A percentile compares a stretch with the other conserved stretches of the same genome.
These are phyloP conservation scores for Drosophila bocqueti DNA, from an alignment of 1,140 invertebrate genomes.

Conservation along the genomic window DNA sequence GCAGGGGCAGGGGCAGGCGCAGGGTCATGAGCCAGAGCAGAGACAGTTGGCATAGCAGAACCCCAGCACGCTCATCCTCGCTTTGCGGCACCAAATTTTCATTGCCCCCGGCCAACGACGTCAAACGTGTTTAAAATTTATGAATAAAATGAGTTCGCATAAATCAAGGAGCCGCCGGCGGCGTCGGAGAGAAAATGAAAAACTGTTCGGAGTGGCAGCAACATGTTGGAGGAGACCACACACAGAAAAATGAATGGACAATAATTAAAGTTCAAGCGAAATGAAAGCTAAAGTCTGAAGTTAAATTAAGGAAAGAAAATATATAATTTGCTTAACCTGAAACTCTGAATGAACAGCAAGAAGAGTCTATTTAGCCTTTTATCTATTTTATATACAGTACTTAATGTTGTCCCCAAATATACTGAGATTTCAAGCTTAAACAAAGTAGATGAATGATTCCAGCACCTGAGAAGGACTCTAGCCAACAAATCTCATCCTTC, in stretches of 20 bases:
- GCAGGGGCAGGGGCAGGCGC: neutral
- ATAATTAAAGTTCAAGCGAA: neutral
- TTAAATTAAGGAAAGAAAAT: neutral
- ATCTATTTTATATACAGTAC: neutral
- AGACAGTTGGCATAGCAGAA: constrained; percentile 28
- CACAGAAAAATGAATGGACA: constrained; percentile 8
- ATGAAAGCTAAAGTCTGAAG: neutral
- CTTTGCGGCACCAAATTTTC: constrained; percentile 23
- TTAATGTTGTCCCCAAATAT: neutral
- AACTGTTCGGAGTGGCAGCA: constrained; percentile 45
- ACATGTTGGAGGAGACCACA: constrained; percentile 26
- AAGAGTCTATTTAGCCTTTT: too few species aligned
- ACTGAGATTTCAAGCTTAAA: neutral
- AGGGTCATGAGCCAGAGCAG: neutral
- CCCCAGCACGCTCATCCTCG: neutral
- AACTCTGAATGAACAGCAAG: neutral
- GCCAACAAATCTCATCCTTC: neutral
- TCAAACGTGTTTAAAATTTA: constrained; percentile 76
- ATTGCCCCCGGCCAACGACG: constrained; percentile 14
- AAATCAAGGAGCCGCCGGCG: constrained; percentile 59
- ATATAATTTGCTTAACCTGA: neutral
- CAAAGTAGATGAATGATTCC: neutral
- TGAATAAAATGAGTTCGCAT: constrained; percentile 81
- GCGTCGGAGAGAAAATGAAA: constrained; percentile 56
- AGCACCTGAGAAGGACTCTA: neutral